A percentile compares a stretch with the other conserved stretches of the same genome.
phyloP scores from a whole-genome alignment of 2,797 vertebrate genomes.

The Periophthalmus magnuspinnatus region DNA sequence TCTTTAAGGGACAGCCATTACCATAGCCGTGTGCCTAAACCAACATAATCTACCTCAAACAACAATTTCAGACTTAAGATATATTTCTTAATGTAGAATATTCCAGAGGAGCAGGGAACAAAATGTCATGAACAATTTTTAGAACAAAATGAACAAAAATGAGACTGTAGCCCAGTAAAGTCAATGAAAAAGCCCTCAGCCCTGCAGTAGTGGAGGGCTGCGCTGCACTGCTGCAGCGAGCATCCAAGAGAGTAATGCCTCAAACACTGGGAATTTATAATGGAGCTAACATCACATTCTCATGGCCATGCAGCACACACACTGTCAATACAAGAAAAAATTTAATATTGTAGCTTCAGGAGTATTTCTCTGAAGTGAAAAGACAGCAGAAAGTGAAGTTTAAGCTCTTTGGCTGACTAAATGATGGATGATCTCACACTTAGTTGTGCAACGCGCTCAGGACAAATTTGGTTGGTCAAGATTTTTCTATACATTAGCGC shows the following conservation, averaged over 20 bases:
- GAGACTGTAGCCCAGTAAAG: slow-evolving; percentile 47
- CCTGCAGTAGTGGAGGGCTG: slow-evolving; percentile 66
- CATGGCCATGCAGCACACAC: slow-evolving; percentile 23
- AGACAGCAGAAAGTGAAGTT: slow-evolving; percentile 49
- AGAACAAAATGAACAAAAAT: no score
- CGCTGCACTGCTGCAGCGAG: slow-evolving; percentile 73
- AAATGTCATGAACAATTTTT: no score
- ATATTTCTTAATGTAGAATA: slow-evolving; percentile 23
- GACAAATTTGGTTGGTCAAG: slow-evolving; percentile 62
- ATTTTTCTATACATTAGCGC: slow-evolving; percentile 66
- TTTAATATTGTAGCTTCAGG: slow-evolving; percentile 13
- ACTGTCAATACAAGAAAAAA: slow-evolving; percentile 31
- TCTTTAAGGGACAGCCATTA: slow-evolving; percentile 25
- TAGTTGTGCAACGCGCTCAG: slow-evolving; percentile 54
- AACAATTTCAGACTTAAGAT: slow-evolving; percentile 9
- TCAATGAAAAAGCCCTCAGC: slow-evolving; percentile 28
- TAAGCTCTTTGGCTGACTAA: slow-evolving; percentile 57
- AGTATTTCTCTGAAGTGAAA: slow-evolving; percentile 33
- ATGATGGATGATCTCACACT: slow-evolving; percentile 68
- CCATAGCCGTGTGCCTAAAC: background rate
- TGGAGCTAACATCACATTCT: slow-evolving; percentile 39
- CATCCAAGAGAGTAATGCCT: slow-evolving; percentile 45
- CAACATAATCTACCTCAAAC: background rate
- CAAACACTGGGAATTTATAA: slow-evolving; percentile 42
- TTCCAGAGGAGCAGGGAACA: slow-evolving; percentile 27